phyloP scores from a whole-genome alignment of 2,113 vertebrate genomes.

The Gobius niger region DNA sequence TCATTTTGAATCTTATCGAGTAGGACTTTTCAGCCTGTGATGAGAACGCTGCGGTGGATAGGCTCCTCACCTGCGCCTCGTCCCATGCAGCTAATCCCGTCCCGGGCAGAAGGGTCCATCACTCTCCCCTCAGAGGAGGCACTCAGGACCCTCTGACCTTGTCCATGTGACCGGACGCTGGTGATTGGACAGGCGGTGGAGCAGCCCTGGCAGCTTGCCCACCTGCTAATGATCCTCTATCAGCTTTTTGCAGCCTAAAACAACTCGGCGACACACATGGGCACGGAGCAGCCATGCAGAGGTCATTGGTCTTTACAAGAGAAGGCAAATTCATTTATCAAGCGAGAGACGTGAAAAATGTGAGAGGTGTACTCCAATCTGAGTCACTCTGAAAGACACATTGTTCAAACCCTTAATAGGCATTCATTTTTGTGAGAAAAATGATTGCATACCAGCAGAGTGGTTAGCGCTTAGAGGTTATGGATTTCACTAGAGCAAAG shows the following conservation, averaged over 20 bases:
- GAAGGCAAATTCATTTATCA: conserved; percentile 59
- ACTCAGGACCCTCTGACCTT: conserved; percentile 58
- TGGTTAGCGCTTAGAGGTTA: too few species aligned
- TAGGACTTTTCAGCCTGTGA: conserved; percentile 48
- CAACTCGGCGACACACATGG: conserved; percentile 16
- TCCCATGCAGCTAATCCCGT: conserved; percentile 24
- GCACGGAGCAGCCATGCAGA: conserved; percentile 42
- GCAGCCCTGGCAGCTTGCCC: conserved; percentile 60
- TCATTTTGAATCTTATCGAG: conserved; percentile 39
- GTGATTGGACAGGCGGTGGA: conserved; percentile 58
- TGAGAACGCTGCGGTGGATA: conserved; percentile 39
- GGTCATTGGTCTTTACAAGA: conserved; percentile 60
- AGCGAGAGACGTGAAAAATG: conserved; percentile 54
- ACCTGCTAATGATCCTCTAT: conserved; percentile 56
- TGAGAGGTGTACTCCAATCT: conserved; percentile 54
- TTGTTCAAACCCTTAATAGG: conserved; percentile 10
- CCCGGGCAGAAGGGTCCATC: conserved; percentile 33
- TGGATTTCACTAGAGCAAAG: too few species aligned
- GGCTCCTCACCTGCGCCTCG: conserved; percentile 7
- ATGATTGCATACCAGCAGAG: too few species aligned
- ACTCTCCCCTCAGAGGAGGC: conserved; percentile 36
- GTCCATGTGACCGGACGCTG: conserved; percentile 53
- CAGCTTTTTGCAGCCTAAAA: conserved; percentile 47
- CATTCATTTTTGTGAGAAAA: not conserved
- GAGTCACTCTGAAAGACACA: conserved; percentile 32